Evolutionary conservation across 2,113 vertebrate genomes (phyloP).

Genomic region (Sporophila hypoxantha): DNA sequence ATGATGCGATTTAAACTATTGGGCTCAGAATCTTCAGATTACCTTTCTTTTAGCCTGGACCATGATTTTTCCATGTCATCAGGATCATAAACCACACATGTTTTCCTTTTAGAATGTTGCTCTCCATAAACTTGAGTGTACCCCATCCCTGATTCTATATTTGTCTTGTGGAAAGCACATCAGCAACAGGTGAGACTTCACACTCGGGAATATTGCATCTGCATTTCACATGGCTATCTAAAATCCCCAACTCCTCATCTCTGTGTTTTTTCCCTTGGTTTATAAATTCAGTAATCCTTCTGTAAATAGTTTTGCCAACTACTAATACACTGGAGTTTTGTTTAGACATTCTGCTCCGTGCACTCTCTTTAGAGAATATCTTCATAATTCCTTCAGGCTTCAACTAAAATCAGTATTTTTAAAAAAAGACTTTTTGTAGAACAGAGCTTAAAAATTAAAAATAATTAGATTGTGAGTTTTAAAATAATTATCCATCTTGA

Average conservation of each 20-base stretch:
- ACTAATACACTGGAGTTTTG: neutral
- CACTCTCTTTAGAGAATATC: neutral
- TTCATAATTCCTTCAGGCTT: neutral
- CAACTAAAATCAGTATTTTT: neutral
- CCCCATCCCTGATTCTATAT: neutral
- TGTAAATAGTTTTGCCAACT: neutral
- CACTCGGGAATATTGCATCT: neutral
- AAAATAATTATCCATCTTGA: neutral
- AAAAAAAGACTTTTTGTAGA: neutral
- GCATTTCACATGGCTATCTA: neutral
- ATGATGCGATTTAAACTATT: neutral
- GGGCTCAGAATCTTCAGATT: neutral
- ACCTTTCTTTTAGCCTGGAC: neutral
- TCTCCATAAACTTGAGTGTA: neutral
- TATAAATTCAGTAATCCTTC: neutral
- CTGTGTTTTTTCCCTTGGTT: neutral
- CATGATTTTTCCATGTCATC: neutral
- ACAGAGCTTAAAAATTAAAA: neutral
- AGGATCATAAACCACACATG: neutral
- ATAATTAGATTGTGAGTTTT: neutral
- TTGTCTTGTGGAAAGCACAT: neutral
- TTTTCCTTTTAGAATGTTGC: neutral
- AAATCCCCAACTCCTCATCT: neutral
- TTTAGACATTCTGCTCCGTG: neutral
- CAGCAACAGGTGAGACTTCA: neutral